These are phyloP conservation scores for Drosophila tsacasi DNA, from an alignment of 1,140 invertebrate species.

Conservation along the genomic window DNA sequence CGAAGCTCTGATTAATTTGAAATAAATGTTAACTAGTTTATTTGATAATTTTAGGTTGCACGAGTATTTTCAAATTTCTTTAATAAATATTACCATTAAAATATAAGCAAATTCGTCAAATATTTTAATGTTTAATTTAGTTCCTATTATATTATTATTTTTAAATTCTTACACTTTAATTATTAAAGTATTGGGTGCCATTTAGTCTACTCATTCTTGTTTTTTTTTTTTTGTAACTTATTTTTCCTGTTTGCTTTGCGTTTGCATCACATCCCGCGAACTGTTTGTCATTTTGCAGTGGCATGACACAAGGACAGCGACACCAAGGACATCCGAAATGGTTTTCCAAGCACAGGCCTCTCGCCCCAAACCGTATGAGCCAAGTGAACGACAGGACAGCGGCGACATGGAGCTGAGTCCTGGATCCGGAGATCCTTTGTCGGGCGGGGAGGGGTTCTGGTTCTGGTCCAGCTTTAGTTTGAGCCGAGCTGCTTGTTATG, in stretches of 20 bases:
- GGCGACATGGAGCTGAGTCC: slow-evolving; percentile 15
- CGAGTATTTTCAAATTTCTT: not conserved
- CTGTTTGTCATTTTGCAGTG: slow-evolving; percentile 75
- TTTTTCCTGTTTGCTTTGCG: slow-evolving; percentile 27
- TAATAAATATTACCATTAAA: not conserved
- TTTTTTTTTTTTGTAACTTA: not conserved
- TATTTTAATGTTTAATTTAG: not conserved
- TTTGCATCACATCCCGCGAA: slow-evolving; percentile 49
- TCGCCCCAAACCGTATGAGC: slow-evolving; percentile 33
- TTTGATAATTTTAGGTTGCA: not conserved
- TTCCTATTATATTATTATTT: not conserved
- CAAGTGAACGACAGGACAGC: slow-evolving; percentile 59
- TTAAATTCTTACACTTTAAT: not conserved
- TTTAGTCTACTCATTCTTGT: not conserved
- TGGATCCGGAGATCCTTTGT: slow-evolving; percentile 30
- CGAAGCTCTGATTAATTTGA: not conserved
- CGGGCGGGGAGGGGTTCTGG: not conserved
- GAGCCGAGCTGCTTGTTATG: slow-evolving; percentile 70
- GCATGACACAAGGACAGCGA: slow-evolving; percentile 61
- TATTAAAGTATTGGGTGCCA: slow-evolving; percentile 13
- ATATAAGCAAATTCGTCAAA: not conserved
- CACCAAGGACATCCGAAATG: slow-evolving; percentile 69
- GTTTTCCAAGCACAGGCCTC: slow-evolving; percentile 51
- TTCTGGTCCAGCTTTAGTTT: slow-evolving; percentile 57
- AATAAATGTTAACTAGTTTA: rapidly evolving